These are phyloP conservation scores for Cladopsammia gracilis DNA, from an alignment of 64 coral and sea anemone species.

Conservation along the genomic window DNA sequence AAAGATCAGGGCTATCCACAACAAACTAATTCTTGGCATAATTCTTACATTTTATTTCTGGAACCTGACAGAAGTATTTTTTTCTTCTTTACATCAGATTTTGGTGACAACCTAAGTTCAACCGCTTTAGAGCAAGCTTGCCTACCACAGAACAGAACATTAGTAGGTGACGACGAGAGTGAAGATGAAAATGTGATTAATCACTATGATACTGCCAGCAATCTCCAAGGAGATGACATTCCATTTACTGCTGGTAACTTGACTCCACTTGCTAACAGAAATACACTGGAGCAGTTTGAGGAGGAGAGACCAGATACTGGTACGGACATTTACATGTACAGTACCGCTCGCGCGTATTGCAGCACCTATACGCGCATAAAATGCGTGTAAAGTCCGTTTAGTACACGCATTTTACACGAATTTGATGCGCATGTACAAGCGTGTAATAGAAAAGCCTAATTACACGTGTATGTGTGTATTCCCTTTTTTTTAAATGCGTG, in stretches of 20 bases:
- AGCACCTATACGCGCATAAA: no score
- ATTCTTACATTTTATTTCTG: no score
- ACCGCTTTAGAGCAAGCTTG: neutral
- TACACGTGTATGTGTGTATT: no score
- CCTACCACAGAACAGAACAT: constrained; percentile 31
- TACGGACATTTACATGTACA: constrained; percentile 5
- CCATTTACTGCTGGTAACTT: neutral
- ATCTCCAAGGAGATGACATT: neutral
- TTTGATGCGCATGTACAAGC: no score
- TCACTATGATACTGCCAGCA: neutral
- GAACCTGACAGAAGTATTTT: neutral
- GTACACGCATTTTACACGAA: no score
- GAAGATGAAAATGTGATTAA: constrained; percentile 16
- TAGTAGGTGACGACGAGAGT: constrained; percentile 50
- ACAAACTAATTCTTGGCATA: no score
- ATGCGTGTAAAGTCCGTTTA: no score
- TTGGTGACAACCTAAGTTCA: constrained; percentile 23
- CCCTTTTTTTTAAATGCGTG: no score
- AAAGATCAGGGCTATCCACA: no score
- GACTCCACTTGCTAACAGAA: neutral
- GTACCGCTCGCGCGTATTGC: no score
- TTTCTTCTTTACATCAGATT: neutral
- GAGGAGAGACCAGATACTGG: constrained; percentile 78
- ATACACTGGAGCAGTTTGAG: constrained; percentile 20
- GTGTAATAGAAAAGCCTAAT: no score